Conservation (phyloP, 2,797 vertebrate species). For the Centropyge bicolor region DNA sequence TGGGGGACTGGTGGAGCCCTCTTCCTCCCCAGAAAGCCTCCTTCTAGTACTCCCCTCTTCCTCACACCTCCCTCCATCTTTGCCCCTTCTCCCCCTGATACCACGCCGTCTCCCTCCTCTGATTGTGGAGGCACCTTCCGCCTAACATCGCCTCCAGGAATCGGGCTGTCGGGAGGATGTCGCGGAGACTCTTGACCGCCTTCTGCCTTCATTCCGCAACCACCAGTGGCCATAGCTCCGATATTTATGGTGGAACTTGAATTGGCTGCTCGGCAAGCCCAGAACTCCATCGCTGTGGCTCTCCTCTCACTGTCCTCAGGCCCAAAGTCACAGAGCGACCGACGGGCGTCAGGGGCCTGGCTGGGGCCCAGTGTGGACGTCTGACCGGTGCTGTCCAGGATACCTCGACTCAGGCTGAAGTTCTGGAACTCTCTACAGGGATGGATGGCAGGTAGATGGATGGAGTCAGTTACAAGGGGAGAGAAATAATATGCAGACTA, state of each 20-base stretch:
- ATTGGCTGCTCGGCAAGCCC: slow-evolving; percentile 75
- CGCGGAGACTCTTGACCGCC: slow-evolving; percentile 77
- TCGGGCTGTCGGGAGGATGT: slow-evolving; percentile 82
- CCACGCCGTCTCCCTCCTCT: slow-evolving; percentile 89
- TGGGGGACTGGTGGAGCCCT: slow-evolving; percentile 88
- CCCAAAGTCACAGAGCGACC: slow-evolving; percentile 80
- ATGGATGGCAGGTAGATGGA: slow-evolving; percentile 3
- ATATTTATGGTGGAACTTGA: slow-evolving; percentile 59
- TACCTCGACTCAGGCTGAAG: slow-evolving; percentile 87
- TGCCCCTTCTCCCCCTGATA: slow-evolving; percentile 78
- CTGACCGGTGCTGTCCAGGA: slow-evolving; percentile 81
- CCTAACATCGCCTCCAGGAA: slow-evolving; percentile 83
- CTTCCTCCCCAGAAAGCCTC: slow-evolving; percentile 91
- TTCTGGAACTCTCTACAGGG: slow-evolving; percentile 90
- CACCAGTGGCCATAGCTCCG: slow-evolving; percentile 8
- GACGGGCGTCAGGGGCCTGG: slow-evolving; percentile 64
- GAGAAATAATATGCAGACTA: not conserved
- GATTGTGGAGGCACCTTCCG: slow-evolving; percentile 79
- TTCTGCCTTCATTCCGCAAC: slow-evolving; percentile 67
- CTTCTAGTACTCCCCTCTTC: slow-evolving; percentile 92
- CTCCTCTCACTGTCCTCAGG: slow-evolving; percentile 81
- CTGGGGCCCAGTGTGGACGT: slow-evolving; percentile 61
- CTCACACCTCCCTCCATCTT: slow-evolving; percentile 87
- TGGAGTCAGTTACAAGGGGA: slow-evolving; percentile 24
- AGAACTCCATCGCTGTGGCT: slow-evolving; percentile 81